phyloP scores from a whole-genome alignment of 2,113 vertebrate genomes.

The Pomatostomus ruficeps region DNA sequence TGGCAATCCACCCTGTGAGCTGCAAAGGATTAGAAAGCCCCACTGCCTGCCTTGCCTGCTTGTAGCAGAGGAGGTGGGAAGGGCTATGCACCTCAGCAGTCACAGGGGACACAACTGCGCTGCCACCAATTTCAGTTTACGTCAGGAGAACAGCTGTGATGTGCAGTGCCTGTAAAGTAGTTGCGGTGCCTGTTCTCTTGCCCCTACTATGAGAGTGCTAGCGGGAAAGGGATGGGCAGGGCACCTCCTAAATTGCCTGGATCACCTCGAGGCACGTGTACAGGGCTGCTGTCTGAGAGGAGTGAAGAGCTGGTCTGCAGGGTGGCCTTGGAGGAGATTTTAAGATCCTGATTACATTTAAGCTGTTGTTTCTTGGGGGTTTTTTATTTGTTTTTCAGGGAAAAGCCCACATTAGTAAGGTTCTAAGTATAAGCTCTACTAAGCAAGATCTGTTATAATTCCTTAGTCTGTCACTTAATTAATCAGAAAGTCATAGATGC shows the following conservation, averaged over 20 bases:
- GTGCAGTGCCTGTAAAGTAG: not conserved
- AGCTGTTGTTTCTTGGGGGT: not conserved
- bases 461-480: not conserved
- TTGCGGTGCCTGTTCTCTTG: not conserved
- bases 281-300: not conserved
- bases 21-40: not conserved
- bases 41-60: not conserved
- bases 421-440: not conserved
- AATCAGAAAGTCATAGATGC: not conserved
- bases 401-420: not conserved
- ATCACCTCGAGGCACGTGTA: not conserved
- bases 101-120: not conserved
- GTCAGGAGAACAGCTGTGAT: not conserved
- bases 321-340: not conserved
- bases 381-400: not conserved
- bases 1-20: not conserved
- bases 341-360: not conserved
- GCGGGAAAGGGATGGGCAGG: fast-evolving
- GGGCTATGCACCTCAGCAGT: not conserved
- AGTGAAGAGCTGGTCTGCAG: not conserved
- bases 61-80: not conserved
- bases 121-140: not conserved
- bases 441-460: not conserved
- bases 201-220: fast-evolving
- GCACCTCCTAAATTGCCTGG: not conserved